Evolutionary conservation across 2,113 vertebrate genomes (phyloP).

Genomic region (Hirundichthys speculiger): DNA sequence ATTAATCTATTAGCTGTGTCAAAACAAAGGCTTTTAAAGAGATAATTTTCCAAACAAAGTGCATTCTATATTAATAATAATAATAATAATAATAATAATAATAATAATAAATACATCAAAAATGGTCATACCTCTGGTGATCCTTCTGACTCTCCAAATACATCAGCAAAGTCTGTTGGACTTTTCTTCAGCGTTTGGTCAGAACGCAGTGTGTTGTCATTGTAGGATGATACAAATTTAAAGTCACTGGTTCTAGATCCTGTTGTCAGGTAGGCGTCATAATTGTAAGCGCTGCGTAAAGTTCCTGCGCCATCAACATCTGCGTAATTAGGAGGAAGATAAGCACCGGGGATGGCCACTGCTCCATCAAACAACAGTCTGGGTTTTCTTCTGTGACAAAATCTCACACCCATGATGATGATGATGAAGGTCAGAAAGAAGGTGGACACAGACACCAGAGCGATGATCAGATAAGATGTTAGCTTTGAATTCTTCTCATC

Average conservation of each 20-base stretch:
- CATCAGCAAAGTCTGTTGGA: not conserved
- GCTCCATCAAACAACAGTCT: not conserved
- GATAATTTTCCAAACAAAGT: too few species aligned
- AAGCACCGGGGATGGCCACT: not conserved
- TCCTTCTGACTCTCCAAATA: too few species aligned
- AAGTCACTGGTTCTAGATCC: constrained; percentile 3
- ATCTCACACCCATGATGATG: constrained; percentile 1
- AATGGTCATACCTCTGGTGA: too few species aligned
- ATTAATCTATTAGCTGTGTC: too few species aligned
- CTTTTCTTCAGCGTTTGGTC: constrained; percentile 2
- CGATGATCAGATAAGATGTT: not conserved
- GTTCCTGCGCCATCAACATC: constrained; percentile 5
- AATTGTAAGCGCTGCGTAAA: constrained; percentile 3
- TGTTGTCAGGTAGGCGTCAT: not conserved
- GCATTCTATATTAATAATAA: too few species aligned
- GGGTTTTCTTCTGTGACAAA: not conserved
- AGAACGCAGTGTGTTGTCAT: constrained; percentile 15
- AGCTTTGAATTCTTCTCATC: not conserved
- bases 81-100: too few species aligned
- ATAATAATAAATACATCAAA: too few species aligned
- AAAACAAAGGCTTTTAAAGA: too few species aligned
- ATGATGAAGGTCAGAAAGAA: constrained; percentile 1
- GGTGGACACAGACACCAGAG: constrained; percentile 1
- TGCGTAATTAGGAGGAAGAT: constrained; percentile 4
- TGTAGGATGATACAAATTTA: constrained; percentile 1